These are phyloP conservation scores for Maniola jurtina DNA, from an alignment of 1,140 invertebrate species.

Conservation along the genomic window DNA sequence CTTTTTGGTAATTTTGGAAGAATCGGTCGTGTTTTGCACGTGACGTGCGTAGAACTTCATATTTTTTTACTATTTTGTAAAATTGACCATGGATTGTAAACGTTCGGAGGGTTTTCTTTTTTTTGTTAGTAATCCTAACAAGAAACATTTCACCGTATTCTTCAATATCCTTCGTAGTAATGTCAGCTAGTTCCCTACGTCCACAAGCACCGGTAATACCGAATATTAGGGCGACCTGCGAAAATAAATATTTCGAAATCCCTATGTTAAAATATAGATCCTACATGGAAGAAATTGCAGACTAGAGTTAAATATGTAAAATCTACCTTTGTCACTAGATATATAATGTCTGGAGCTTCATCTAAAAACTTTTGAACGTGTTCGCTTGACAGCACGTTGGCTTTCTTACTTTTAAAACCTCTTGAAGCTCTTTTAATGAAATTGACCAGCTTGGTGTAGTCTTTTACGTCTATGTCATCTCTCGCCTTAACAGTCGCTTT, in stretches of 20 bases:
- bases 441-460: not conserved
- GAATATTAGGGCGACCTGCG: too few relatives aligned
- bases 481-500: slow-evolving; percentile 17
- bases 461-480: slow-evolving; percentile 15
- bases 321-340: too few relatives aligned
- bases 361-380: too few relatives aligned
- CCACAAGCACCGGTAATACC: slow-evolving; percentile 22
- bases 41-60: not conserved
- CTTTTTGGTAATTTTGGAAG: slow-evolving; percentile 1
- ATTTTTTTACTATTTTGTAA: slow-evolving; percentile 5
- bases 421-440: too few relatives aligned
- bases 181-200: slow-evolving; percentile 31
- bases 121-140: not conserved
- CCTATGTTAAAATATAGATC: too few relatives aligned
- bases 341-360: too few relatives aligned
- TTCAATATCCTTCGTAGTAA: slow-evolving; percentile 38
- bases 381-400: too few relatives aligned
- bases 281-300: too few relatives aligned
- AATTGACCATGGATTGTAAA: not conserved
- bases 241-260: too few relatives aligned
- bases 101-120: not conserved
- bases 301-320: too few relatives aligned
- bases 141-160: not conserved
- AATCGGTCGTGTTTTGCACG: not conserved
- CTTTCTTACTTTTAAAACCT: too few relatives aligned